Percentiles rank a stretch among this genome's conserved stretches.
These are phyloP conservation scores for Camponotus vicinus DNA, from an alignment of 1,140 invertebrate genomes.

Conservation along the genomic window DNA sequence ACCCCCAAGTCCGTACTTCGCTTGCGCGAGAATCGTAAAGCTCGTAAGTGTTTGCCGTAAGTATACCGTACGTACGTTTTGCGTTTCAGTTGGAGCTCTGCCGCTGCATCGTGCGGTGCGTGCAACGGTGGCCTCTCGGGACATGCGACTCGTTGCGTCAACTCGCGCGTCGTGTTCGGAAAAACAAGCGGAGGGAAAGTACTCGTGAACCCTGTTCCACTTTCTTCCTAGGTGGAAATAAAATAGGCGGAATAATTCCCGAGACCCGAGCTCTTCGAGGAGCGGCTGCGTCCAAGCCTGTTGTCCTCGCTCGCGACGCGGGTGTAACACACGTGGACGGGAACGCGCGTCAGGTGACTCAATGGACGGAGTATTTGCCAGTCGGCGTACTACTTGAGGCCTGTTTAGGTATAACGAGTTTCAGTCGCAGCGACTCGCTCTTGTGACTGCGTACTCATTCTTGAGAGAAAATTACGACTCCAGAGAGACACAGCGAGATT, in stretches of 20 bases:
- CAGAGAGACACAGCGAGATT: too few relatives aligned
- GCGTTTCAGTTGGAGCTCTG: conserved; percentile 81
- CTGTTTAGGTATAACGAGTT: conserved; percentile 18
- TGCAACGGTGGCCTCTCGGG: not conserved
- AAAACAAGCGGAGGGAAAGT: not conserved
- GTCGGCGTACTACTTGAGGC: not conserved
- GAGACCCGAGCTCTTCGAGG: too few relatives aligned
- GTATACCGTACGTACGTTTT: conserved; percentile 72
- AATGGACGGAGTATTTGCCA: conserved; percentile 41
- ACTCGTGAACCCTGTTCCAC: not conserved
- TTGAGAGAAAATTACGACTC: not conserved
- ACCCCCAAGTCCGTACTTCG: conserved; percentile 47
- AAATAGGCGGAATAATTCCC: not conserved
- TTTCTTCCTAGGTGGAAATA: not conserved
- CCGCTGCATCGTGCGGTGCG: conserved; percentile 70
- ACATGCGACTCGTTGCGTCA: not conserved
- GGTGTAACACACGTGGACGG: conserved; percentile 42
- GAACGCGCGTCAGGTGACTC: conserved; percentile 40
- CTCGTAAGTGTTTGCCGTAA: conserved; percentile 36
- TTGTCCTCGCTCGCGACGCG: not conserved
- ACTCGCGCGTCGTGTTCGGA: not conserved
- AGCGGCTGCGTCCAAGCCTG: not conserved
- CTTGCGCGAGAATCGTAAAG: conserved; percentile 65
- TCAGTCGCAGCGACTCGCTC: not conserved
- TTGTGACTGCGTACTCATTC: not conserved